A percentile compares a stretch with the other conserved stretches of the same genome.
Evolutionary conservation across 2,797 vertebrate species (phyloP).

Genomic region (Pygocentrus nattereri): DNA sequence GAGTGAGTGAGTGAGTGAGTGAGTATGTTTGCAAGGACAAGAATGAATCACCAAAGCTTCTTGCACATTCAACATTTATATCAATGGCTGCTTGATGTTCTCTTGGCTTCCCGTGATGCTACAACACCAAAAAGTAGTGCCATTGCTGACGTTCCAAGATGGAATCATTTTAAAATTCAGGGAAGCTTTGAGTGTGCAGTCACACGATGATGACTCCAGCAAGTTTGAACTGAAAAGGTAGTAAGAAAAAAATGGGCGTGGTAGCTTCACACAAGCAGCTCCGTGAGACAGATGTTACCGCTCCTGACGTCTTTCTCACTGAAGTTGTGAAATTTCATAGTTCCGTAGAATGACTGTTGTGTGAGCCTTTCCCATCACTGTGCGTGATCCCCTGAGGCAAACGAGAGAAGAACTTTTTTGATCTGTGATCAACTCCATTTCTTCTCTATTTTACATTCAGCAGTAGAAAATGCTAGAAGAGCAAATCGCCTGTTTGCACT

Average conservation of each 20-base stretch:
- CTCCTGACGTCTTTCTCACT: not conserved
- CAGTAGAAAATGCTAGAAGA: not conserved
- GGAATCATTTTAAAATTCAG: not conserved
- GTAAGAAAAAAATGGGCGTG: conserved; percentile 23
- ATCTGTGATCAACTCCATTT: not conserved
- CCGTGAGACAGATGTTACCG: not conserved
- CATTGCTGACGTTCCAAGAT: not conserved
- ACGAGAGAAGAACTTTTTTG: not conserved
- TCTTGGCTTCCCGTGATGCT: not conserved
- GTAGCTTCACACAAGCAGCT: not conserved
- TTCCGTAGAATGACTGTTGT: not conserved
- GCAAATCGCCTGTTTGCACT: no score
- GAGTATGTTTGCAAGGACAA: not conserved
- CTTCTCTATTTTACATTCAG: not conserved
- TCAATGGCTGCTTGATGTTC: not conserved
- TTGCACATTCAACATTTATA: not conserved
- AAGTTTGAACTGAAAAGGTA: not conserved
- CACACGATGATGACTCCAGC: not conserved
- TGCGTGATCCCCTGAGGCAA: not conserved
- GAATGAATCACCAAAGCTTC: not conserved
- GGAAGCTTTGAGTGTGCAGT: conserved; percentile 20
- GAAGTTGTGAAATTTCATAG: not conserved
- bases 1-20: not conserved
- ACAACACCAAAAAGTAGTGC: not conserved
- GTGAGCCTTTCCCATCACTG: not conserved